Percentiles rank a stretch among this genome's conserved stretches.
Evolutionary conservation across 2,888 invertebrate genomes (phyloP).

Genomic region (Himalopsyche japonica): DNA sequence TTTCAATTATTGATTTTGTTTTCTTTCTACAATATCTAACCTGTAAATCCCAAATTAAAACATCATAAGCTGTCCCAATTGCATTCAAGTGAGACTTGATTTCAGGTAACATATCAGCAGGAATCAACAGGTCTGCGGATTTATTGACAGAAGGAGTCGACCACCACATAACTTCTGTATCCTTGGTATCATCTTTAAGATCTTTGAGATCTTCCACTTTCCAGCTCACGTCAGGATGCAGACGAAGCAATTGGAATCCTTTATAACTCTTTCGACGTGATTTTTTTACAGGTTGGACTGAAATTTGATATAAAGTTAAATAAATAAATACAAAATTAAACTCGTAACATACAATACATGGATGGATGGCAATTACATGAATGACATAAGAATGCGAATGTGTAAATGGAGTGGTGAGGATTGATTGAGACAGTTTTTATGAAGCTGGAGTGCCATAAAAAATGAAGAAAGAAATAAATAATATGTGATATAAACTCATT

Average conservation of each 20-base stretch:
- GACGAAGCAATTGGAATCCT: slow-evolving; percentile 59
- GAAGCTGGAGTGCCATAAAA: no score
- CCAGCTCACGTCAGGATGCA: slow-evolving; percentile 53
- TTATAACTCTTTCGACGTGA: slow-evolving; percentile 57
- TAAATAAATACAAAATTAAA: no score
- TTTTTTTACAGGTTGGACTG: slow-evolving; percentile 46
- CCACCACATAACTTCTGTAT: slow-evolving; percentile 59
- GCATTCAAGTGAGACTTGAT: slow-evolving; percentile 64
- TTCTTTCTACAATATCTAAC: slow-evolving; percentile 46
- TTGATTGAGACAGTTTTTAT: no score
- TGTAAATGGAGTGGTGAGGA: no score
- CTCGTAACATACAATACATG: no score
- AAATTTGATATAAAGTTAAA: not conserved
- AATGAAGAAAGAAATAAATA: no score
- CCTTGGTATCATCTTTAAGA: slow-evolving; percentile 56
- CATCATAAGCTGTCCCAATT: slow-evolving; percentile 65
- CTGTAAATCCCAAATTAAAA: slow-evolving; percentile 74
- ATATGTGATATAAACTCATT: no score
- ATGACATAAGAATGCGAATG: no score
- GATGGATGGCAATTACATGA: no score
- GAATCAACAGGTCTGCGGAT: slow-evolving; percentile 72
- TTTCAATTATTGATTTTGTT: no score
- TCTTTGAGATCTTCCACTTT: slow-evolving; percentile 56
- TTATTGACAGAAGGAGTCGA: slow-evolving; percentile 55
- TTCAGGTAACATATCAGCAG: slow-evolving; percentile 66